Evolutionary conservation across 2,888 invertebrate species (phyloP).

Genomic region (Ophion costatus): DNA sequence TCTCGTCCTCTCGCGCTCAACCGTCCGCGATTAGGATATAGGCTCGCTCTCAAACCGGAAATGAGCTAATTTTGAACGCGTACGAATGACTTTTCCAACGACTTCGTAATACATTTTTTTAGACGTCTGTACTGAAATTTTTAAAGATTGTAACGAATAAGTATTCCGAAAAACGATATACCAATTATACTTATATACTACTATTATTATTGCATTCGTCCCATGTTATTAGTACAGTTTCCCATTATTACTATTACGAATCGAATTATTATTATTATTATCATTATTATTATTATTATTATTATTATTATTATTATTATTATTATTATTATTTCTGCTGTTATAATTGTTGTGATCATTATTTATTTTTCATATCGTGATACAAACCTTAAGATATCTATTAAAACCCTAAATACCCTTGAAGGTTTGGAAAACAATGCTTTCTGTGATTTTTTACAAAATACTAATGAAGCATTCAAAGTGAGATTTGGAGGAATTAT

Average conservation of each 20-base stretch:
- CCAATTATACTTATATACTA: background rate
- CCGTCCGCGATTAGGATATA: conserved; percentile 60
- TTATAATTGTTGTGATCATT: too few species aligned
- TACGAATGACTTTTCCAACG: conserved; percentile 39
- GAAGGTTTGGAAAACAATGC: too few species aligned
- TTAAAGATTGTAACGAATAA: background rate
- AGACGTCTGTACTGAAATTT: background rate
- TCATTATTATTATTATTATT: background rate
- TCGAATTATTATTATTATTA: background rate
- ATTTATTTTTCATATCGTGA: too few species aligned
- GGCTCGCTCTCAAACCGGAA: conserved; percentile 62
- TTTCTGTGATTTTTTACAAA: too few species aligned
- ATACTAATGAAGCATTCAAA: too few species aligned
- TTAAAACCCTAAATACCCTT: too few species aligned
- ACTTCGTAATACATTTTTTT: conserved; percentile 17
- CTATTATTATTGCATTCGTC: background rate
- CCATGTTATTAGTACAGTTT: too few species aligned
- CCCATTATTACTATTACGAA: background rate
- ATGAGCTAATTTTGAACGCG: conserved; percentile 56
- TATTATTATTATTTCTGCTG: too few species aligned
- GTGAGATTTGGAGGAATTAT: too few species aligned
- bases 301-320: too few species aligned
- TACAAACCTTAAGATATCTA: background rate
- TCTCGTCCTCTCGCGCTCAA: conserved; percentile 68
- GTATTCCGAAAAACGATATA: background rate